Evolutionary conservation across 2,888 invertebrate genomes (phyloP).

Genomic region (Zaprionus lineosus): DNA sequence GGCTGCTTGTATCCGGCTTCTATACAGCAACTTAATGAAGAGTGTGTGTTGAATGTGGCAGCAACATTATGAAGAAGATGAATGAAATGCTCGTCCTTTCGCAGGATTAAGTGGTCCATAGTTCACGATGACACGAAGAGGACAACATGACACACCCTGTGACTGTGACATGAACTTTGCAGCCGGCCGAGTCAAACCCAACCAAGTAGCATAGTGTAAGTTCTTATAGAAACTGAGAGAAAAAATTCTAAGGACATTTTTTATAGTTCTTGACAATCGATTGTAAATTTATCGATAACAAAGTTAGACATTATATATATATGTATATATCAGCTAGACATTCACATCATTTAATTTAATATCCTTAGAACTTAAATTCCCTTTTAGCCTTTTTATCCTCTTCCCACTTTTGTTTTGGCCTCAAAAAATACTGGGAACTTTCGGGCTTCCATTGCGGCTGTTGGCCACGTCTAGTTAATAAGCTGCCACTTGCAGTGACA

Average conservation of each 20-base stretch:
- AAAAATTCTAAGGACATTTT: too few relatives aligned
- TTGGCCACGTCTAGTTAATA: constrained; percentile 70
- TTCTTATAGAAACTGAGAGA: too few relatives aligned
- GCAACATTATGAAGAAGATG: constrained; percentile 49
- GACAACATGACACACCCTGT: constrained; percentile 20
- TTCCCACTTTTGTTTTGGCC: constrained; percentile 34
- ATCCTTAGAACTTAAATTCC: too few relatives aligned
- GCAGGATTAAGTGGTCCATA: constrained; percentile 12
- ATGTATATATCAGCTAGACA: too few relatives aligned
- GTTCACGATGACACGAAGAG: constrained; percentile 31
- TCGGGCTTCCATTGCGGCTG: constrained; percentile 17
- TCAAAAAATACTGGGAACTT: constrained; percentile 38
- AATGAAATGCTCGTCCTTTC: constrained; percentile 41
- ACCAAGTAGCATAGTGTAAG: too few relatives aligned
- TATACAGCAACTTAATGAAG: constrained; percentile 20
- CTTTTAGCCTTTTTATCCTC: too few relatives aligned
- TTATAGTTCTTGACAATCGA: too few relatives aligned
- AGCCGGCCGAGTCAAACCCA: too few relatives aligned
- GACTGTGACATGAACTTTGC: too few relatives aligned
- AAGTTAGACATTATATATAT: too few relatives aligned
- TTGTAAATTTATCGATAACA: too few relatives aligned
- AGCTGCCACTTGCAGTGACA: constrained; percentile 73
- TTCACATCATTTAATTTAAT: too few relatives aligned
- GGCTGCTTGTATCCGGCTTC: not conserved
- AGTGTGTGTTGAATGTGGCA: constrained; percentile 49